Conservation (phyloP, 2,797 vertebrate species). For the Stomatorhinus walkeri region DNA sequence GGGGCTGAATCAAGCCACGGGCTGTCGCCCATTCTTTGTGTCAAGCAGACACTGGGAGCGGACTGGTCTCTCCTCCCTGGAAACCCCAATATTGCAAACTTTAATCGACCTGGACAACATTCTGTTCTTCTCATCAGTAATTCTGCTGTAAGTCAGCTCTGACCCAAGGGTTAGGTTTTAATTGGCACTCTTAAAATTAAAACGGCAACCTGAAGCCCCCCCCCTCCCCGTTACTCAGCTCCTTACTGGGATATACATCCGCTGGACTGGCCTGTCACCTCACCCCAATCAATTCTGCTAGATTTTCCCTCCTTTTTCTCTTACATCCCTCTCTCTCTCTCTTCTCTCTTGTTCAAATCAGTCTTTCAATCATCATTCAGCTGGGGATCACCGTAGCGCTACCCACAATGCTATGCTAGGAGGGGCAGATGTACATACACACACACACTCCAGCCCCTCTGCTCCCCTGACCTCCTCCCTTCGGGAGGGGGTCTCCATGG, state of each 20-base stretch:
- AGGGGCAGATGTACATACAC: not conserved
- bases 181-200: conserved; percentile 19
- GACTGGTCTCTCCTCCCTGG: not conserved
- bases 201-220: not conserved
- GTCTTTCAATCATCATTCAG: not conserved
- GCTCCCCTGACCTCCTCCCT: not conserved
- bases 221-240: not conserved
- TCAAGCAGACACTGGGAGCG: not conserved
- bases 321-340: not conserved
- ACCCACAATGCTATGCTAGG: not conserved
- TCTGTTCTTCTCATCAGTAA: conserved; percentile 11
- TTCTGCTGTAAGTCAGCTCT: conserved; percentile 9
- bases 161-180: conserved; percentile 18
- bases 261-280: not conserved
- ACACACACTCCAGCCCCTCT: not conserved
- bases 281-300: not conserved
- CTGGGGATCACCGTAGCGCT: not conserved
- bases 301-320: not conserved
- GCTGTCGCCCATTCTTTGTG: conserved; percentile 9
- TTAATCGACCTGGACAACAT: conserved; percentile 5
- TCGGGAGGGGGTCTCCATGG: not conserved
- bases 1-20: not conserved
- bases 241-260: not conserved
- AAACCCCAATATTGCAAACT: not conserved
- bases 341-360: not conserved